Base-by-base conservation (phyloP, 2,888 invertebrate species). In the Busseola fusca region DNA sequence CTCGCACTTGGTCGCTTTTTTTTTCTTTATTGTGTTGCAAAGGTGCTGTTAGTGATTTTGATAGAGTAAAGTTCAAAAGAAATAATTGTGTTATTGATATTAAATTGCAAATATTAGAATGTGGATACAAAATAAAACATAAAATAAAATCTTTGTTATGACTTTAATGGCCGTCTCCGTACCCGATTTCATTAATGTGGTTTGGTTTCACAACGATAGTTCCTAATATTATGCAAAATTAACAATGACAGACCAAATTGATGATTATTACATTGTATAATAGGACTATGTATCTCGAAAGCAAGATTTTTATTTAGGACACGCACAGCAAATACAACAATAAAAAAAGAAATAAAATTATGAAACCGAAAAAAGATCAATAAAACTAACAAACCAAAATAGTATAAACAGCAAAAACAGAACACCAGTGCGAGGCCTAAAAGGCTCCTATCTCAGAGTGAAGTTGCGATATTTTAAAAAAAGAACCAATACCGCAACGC, bases 21-120 rank as follows among this genome's bases (percentile, higher is more conserved):
- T 83, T 83, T 73, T 6, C 75, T 73, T 42, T 37, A 57, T 69
- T 60, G 42, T 69, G 27, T 73, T 78, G 21, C 40, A 52, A 58
- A 54, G 37, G 30, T 30, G 9, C 21, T 54, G 48, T 52, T 52
- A 64, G 25, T 69, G 34, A 52, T 69, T 67, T 67, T 52, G 50
- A 67, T 64, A 62, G n/a, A 25, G 42, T 64, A 54, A 77, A 54
- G 42, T 78, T 69, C 34, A 64, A 30, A 48, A 14, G 16, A 18
- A 56, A 63, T 42, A 27, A 21, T 40, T 16, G 18, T 50, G 30
- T 40, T 57, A n/a, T 34, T 57, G 42, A 5, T 40, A 37, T 57
- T 63, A 18, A n/a, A 14, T 54, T 59, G n/a, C 30, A 25, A 58
- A 78, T 63, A 27, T 58, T 52, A 1, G 2, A 63, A 45, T 72